phyloP scores from a whole-genome alignment of 2,113 vertebrate species.

The Hemicordylus capensis region DNA sequence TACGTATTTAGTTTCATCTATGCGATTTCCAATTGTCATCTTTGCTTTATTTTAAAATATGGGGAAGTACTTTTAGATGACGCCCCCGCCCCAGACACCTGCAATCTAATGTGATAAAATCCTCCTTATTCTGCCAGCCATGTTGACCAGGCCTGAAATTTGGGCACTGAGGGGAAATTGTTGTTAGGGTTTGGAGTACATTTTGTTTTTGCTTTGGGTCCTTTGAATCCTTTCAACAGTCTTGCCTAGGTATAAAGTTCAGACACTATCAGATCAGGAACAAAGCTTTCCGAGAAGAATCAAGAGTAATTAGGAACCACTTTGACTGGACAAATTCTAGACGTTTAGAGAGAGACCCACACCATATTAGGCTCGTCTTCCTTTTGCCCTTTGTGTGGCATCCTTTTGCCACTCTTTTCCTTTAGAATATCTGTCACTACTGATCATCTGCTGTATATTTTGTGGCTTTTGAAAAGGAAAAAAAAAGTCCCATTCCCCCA shows the following conservation, averaged over 20 bases:
- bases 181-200: background rate
- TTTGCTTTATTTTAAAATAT: background rate
- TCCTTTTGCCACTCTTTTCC: slow-evolving; percentile 15
- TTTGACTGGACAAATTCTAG: slow-evolving; percentile 3
- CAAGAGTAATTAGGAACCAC: slow-evolving; percentile 25
- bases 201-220: background rate
- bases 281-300: background rate
- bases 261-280: background rate
- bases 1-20: no score
- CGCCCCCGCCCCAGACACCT: no score
- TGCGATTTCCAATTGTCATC: background rate
- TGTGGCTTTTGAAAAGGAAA: slow-evolving; percentile 18
- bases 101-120: background rate
- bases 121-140: no score
- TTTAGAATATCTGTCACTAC: slow-evolving; percentile 4
- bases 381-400: background rate
- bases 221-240: background rate
- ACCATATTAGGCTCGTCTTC: slow-evolving; percentile 10
- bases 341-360: background rate
- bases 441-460: slow-evolving; percentile 31
- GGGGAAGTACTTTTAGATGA: background rate
- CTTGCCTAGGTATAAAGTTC: background rate
- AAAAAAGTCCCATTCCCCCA: slow-evolving; percentile 49
- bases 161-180: no score
- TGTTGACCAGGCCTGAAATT: no score